These are phyloP conservation scores for Bettongia penicillata DNA, from an alignment of 2,113 vertebrate species.

Conservation along the genomic window DNA sequence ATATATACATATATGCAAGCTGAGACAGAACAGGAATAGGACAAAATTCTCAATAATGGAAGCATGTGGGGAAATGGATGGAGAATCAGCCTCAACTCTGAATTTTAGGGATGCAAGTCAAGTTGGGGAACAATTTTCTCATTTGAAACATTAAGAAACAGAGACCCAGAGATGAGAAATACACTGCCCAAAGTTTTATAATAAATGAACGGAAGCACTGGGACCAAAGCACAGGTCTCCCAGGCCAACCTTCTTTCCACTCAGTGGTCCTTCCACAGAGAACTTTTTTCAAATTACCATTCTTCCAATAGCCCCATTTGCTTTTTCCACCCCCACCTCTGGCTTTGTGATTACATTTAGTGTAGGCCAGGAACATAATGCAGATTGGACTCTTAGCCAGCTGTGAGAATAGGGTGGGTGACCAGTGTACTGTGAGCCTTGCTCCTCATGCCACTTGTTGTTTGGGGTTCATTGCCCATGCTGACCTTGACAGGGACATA, in stretches of 20 bases:
- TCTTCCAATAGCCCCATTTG: not conserved
- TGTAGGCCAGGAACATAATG: not conserved
- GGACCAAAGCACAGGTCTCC: not conserved
- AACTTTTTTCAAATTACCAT: not conserved
- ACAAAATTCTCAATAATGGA: not conserved
- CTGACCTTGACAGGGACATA: not conserved
- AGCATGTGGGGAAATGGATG: not conserved
- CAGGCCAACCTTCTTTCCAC: not conserved
- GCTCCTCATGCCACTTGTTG: not conserved
- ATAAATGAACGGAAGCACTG: not conserved
- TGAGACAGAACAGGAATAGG: not conserved
- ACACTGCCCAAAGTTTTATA: not conserved
- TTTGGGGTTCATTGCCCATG: not conserved
- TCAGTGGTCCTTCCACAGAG: not conserved
- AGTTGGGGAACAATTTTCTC: not conserved
- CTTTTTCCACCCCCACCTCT: not conserved
- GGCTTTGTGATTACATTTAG: not conserved
- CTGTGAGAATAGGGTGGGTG: not conserved
- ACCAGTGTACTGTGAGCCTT: not conserved
- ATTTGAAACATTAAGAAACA: not conserved
- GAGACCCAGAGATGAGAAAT: not conserved
- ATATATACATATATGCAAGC: not conserved
- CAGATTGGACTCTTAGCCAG: not conserved
- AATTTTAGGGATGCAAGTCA: not conserved
- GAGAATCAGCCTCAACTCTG: not conserved